Conservation (phyloP, 2,113 vertebrate species). For the Suncus etruscus region DNA sequence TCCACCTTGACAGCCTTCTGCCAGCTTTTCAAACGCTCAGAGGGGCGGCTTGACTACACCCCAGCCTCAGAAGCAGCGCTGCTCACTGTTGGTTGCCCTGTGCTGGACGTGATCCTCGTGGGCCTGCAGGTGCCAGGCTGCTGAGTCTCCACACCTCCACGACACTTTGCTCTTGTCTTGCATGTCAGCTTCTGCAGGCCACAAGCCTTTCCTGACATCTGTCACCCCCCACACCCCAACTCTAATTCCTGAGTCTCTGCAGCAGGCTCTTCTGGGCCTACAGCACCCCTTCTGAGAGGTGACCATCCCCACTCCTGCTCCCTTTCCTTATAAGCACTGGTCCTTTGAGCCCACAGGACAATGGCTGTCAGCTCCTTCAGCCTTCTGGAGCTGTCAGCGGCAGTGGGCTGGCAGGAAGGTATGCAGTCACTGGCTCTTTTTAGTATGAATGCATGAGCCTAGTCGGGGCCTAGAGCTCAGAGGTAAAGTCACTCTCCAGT, state of each 20-base stretch:
- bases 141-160: neutral
- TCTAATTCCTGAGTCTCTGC: neutral
- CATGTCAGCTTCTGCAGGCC: neutral
- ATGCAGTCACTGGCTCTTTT: neutral
- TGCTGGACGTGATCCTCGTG: neutral
- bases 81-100: too few species aligned
- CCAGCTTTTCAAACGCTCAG: neutral
- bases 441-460: neutral
- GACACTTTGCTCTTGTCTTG: neutral
- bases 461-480: neutral
- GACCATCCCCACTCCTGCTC: neutral
- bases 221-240: neutral
- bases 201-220: neutral
- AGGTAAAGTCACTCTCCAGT: neutral
- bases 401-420: neutral
- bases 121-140: neutral
- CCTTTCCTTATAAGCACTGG: neutral
- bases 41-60: too few species aligned
- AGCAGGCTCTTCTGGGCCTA: neutral
- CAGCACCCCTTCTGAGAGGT: neutral
- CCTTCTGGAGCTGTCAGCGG: neutral
- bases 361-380: neutral
- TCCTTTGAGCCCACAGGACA: neutral
- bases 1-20: neutral
- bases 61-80: too few species aligned